Evolutionary conservation across 2,113 vertebrate genomes (phyloP).

Genomic region (Cololabis saira): DNA sequence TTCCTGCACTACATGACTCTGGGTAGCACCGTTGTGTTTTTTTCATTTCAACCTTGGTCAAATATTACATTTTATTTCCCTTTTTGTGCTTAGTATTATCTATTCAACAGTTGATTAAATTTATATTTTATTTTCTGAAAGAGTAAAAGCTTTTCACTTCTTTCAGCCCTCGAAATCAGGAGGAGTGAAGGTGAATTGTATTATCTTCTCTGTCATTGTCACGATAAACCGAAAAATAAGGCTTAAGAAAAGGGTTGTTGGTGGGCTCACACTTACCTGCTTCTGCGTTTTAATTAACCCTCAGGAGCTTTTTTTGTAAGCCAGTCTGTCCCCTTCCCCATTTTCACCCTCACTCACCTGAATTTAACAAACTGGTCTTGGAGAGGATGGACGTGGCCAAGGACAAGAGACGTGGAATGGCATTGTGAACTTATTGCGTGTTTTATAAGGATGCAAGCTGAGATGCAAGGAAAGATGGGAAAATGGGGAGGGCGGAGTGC

Average conservation of each 20-base stretch:
- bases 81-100: conserved; percentile 6
- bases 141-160: background rate
- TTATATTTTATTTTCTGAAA: conserved; percentile 12
- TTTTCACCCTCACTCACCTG: conserved; percentile 12
- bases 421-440: conserved; percentile 4
- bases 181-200: conserved; percentile 23
- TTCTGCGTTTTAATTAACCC: conserved; percentile 39
- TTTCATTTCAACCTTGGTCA: background rate
- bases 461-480: conserved; percentile 28
- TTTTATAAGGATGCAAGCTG: conserved; percentile 38
- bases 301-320: conserved; percentile 6
- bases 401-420: background rate
- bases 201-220: conserved; percentile 26
- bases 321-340: conserved; percentile 10
- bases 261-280: conserved; percentile 15
- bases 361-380: conserved; percentile 2
- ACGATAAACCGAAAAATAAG: conserved; percentile 18
- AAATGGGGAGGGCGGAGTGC: conserved; percentile 11
- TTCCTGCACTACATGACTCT: background rate
- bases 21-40: background rate
- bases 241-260: background rate
- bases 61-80: background rate
- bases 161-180: conserved; percentile 13
- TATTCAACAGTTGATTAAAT: conserved; percentile 44
- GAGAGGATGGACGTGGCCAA: conserved; percentile 5